Conservation (phyloP, 2,888 invertebrate genomes). For the Drosophila aldrichi region DNA sequence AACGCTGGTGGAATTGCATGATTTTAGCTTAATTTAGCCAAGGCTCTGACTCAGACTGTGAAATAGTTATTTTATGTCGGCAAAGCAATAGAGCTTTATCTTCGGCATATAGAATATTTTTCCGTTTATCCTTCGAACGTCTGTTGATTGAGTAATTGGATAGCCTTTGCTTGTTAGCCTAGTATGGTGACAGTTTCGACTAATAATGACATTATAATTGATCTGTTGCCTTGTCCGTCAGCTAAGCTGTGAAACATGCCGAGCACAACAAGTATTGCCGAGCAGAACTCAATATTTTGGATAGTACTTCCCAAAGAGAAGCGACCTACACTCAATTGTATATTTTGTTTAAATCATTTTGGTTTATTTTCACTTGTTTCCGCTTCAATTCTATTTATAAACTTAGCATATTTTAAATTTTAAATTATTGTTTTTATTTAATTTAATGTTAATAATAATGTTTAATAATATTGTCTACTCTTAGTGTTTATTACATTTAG, state of each 20-base stretch:
- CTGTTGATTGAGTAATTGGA: conserved; percentile 43
- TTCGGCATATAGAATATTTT: neutral
- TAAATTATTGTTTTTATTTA: neutral
- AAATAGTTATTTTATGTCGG: conserved; percentile 13
- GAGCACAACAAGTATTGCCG: neutral
- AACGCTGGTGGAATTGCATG: conserved; percentile 29
- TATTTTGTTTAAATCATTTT: neutral
- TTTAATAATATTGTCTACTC: too few species aligned
- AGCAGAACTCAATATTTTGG: neutral
- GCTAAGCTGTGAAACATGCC: neutral
- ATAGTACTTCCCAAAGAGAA: neutral
- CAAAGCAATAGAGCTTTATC: neutral
- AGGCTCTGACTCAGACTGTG: neutral
- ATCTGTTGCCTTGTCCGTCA: conserved; percentile 21
- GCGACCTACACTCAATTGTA: neutral
- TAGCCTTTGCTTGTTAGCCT: neutral
- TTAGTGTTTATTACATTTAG: too few species aligned
- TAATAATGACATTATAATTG: conserved; percentile 60
- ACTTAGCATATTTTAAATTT: neutral
- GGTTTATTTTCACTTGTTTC: neutral
- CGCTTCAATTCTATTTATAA: neutral
- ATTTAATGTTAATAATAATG: too few species aligned
- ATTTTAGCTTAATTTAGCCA: conserved; percentile 24
- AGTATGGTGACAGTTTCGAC: conserved; percentile 6
- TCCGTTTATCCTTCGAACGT: neutral